Evolutionary conservation across 2,888 invertebrate genomes (phyloP).

Genomic region (Drosophila meridiana): DNA sequence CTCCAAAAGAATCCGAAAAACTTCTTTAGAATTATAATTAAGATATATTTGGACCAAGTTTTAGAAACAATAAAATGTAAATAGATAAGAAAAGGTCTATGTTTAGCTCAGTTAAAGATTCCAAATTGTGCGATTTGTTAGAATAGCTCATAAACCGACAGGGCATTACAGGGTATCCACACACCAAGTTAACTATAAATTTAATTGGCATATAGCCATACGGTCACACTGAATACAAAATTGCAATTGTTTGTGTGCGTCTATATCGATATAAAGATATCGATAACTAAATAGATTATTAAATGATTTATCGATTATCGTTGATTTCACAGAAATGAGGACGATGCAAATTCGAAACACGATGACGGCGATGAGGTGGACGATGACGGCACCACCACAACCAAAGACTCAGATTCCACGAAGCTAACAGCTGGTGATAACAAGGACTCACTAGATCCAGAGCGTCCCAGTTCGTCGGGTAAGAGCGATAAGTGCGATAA

Average conservation of each 20-base stretch:
- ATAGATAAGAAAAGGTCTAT: background rate
- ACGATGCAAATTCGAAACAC: constrained; percentile 85
- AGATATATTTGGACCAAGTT: background rate
- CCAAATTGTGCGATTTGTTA: background rate
- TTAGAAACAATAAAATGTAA: background rate
- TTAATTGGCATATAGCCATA: constrained; percentile 4
- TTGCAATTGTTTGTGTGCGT: constrained; percentile 40
- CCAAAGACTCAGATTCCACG: constrained; percentile 85
- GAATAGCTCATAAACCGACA: background rate
- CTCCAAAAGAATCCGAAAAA: no score
- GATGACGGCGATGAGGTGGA: constrained; percentile 85
- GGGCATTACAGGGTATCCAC: background rate
- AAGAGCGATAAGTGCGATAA: constrained; percentile 74
- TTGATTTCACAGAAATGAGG: constrained; percentile 80
- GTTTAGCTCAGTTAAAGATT: background rate
- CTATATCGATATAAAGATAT: constrained; percentile 20
- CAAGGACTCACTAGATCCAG: constrained; percentile 84
- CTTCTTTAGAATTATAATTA: no score
- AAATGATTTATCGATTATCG: background rate
- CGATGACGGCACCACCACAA: constrained; percentile 85
- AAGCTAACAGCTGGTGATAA: constrained; percentile 82
- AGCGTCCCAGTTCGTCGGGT: constrained; percentile 86
- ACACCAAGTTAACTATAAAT: background rate
- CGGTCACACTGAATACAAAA: constrained; percentile 26
- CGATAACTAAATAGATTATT: background rate